Evolutionary conservation across 2,113 vertebrate species (phyloP).

Genomic region (Coptodon bakossiorum): DNA sequence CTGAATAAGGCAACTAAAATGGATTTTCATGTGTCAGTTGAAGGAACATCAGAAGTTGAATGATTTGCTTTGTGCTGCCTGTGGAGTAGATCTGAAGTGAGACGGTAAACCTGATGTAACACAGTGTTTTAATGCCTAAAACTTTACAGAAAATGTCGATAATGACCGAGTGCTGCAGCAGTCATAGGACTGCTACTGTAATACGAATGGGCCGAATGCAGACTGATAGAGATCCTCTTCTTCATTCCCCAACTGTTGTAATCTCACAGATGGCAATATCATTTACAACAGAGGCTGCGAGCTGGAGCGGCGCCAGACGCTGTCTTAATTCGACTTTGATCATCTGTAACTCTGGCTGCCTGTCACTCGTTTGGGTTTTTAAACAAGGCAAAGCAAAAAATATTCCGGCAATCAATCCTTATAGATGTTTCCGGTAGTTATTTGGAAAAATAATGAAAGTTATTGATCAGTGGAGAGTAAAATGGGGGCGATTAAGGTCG

Average conservation of each 20-base stretch:
- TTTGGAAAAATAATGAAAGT: not conserved
- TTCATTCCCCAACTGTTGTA: conserved; percentile 55
- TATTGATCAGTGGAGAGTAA: not conserved
- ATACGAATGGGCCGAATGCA: not conserved
- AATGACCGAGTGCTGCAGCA: not conserved
- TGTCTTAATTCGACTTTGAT: conserved; percentile 62
- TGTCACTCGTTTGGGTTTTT: conserved; percentile 52
- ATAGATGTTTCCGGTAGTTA: not conserved
- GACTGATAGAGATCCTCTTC: conserved; percentile 51
- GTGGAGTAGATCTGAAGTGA: not conserved
- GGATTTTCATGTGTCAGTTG: not conserved
- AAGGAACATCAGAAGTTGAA: not conserved
- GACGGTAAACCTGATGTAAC: not conserved
- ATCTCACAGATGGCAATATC: conserved; percentile 70
- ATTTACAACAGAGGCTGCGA: conserved; percentile 59
- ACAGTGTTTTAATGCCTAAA: not conserved
- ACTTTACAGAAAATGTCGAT: not conserved
- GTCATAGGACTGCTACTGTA: not conserved
- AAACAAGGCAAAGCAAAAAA: conserved; percentile 32
- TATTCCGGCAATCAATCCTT: not conserved
- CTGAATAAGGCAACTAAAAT: not conserved
- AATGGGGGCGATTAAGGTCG: not conserved
- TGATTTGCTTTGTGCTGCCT: not conserved
- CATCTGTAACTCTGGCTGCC: conserved; percentile 65
- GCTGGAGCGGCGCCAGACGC: conserved; percentile 62